These are phyloP conservation scores for Struthidea cinerea DNA, from an alignment of 2,113 vertebrate species.

Conservation along the genomic window DNA sequence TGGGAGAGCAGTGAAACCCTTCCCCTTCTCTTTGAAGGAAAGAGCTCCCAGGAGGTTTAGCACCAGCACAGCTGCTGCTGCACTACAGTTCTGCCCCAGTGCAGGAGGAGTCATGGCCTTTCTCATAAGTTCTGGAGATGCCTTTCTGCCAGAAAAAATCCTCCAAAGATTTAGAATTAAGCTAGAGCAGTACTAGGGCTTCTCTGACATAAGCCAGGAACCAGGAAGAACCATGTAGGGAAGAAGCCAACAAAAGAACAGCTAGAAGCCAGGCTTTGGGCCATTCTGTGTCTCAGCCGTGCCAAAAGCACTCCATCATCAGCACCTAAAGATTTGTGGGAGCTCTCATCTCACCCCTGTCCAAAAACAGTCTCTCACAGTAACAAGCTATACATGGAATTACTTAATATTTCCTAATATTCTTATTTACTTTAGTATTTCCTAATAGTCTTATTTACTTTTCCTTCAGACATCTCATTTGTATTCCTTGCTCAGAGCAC, in stretches of 20 bases:
- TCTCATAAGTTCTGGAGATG: neutral
- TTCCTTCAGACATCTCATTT: neutral
- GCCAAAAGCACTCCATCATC: neutral
- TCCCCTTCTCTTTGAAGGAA: neutral
- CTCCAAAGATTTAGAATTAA: neutral
- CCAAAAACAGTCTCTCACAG: neutral
- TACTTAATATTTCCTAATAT: neutral
- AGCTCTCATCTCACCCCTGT: neutral
- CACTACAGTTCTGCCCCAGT: neutral
- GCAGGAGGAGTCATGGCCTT: neutral
- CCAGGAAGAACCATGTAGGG: neutral
- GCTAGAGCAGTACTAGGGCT: neutral
- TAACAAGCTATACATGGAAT: neutral
- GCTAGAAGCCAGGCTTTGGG: neutral
- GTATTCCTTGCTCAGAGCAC: neutral
- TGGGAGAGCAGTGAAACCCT: neutral
- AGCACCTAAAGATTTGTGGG: neutral
- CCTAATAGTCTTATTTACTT: slow-evolving; percentile 20
- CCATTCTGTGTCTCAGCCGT: neutral
- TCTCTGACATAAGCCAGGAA: neutral
- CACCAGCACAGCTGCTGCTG: neutral
- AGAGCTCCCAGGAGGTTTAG: neutral
- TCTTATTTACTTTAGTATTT: slow-evolving; percentile 9
- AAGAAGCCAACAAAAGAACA: neutral
- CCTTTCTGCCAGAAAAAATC: neutral